Base-by-base conservation (phyloP, 2,797 vertebrate genomes). In the Coregonus sp. region DNA sequence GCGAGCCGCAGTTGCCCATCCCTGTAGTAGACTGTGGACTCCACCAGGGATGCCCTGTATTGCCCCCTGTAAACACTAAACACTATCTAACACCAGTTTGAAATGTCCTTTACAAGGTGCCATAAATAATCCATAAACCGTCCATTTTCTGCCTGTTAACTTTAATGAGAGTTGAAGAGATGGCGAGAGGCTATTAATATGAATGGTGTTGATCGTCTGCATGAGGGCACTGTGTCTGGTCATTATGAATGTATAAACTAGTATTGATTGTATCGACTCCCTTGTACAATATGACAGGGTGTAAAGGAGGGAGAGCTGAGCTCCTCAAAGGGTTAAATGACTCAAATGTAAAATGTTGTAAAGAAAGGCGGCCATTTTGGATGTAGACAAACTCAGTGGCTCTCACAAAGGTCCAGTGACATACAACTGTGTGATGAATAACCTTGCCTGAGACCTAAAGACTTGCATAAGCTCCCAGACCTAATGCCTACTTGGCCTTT, bases 41-140 rank as follows among this genome's bases (percentile, higher is more conserved):
- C 20, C 59, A 6, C 29, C 25, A 67, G 12, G 4, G 65, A 35
- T 35, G 66, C 14, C 33, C 14, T 16, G 59, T 18, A 33, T 4
- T 35, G 14, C 29, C 33, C 66, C 33, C 31, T 5, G 66, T 68
- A 68, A 68, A 68, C 66, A 47, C 40, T 12, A 47, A 47, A 47
- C 9, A 68, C 66, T 18, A 6, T 68, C 66, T 25, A 31, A 68
- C 15, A 16, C 31, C 31, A 68, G 11, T 33, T 35, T 37, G 29
- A 59, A 6, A 7, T 68, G 14, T 68, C 14, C n/a, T 20, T 70
- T 50, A 70, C 20, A 29, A 25, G 18, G 15, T 70, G 11, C 47
- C 40, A 50, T 70, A 20, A 70, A 70, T 70, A 70, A 50, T 70
- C 40, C 6, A 20, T 70, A 25, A 70, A 50, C 69, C 12, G 47